A percentile compares a stretch with the other conserved stretches of the same genome.
These are phyloP conservation scores for Tupaia chinensis DNA, from an alignment of 2,113 vertebrate genomes.

Conservation along the genomic window DNA sequence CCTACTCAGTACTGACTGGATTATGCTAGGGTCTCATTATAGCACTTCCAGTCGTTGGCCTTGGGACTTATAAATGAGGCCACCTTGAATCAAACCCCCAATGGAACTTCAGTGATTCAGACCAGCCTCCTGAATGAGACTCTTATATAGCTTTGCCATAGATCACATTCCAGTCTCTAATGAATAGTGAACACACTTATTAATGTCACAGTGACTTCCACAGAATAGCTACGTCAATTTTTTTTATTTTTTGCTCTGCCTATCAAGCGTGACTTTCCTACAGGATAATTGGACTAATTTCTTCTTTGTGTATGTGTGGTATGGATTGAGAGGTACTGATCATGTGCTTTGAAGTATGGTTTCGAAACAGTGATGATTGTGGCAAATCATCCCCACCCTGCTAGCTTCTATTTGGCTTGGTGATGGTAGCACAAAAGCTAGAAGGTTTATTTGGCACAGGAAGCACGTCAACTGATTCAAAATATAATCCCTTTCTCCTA, in stretches of 20 bases:
- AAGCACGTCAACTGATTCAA: background rate
- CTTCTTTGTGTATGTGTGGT: background rate
- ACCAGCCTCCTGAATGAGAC: slow-evolving; percentile 55
- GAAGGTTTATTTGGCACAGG: background rate
- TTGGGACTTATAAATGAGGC: slow-evolving; percentile 50
- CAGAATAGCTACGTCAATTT: background rate
- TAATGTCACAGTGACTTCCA: slow-evolving; percentile 53
- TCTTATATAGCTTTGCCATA: background rate
- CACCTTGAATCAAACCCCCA: slow-evolving; percentile 59
- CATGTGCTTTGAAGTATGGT: background rate
- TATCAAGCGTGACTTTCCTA: background rate
- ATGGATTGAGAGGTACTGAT: background rate
- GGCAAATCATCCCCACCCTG: background rate
- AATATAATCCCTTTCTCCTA: background rate
- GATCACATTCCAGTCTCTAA: slow-evolving; percentile 38
- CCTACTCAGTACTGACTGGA: background rate
- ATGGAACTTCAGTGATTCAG: slow-evolving; percentile 26
- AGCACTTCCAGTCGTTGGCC: background rate
- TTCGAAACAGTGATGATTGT: background rate
- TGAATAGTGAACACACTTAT: slow-evolving; percentile 49
- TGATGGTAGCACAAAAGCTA: background rate
- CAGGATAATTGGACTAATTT: background rate
- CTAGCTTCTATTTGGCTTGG: background rate
- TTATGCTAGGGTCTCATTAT: background rate
- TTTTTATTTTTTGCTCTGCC: background rate